Percentiles rank a stretch among this genome's conserved stretches.
Evolutionary conservation across 2,797 vertebrate species (phyloP).

Genomic region (Danio aesculapii): DNA sequence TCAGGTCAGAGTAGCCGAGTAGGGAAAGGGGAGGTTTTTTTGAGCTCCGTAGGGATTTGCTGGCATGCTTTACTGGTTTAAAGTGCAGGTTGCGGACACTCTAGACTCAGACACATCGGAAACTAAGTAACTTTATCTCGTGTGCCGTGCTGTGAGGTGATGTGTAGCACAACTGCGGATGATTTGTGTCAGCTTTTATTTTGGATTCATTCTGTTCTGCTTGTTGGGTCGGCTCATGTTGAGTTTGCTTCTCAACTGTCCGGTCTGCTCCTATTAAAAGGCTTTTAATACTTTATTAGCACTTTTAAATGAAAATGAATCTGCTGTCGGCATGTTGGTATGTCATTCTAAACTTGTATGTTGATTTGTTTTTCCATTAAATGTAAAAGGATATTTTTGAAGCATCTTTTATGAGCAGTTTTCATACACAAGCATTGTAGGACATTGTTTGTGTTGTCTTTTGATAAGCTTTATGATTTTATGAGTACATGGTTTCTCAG

Average conservation of each 20-base stretch:
- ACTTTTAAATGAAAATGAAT: constrained; percentile 9
- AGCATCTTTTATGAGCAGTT: not conserved
- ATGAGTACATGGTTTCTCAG: too few species aligned
- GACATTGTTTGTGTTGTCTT: too few species aligned
- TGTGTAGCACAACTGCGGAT: constrained; percentile 43
- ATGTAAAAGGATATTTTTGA: not conserved
- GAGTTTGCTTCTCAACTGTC: constrained; percentile 33
- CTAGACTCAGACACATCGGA: constrained; percentile 54
- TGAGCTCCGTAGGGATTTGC: constrained; percentile 32
- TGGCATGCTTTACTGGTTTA: constrained; percentile 50
- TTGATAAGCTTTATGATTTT: too few species aligned
- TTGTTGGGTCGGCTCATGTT: constrained; percentile 40
- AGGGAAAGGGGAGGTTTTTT: constrained; percentile 41
- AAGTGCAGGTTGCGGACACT: constrained; percentile 54
- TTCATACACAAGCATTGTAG: not conserved
- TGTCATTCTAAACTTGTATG: not conserved
- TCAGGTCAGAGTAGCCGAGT: constrained; percentile 30
- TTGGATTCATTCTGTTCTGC: constrained; percentile 36
- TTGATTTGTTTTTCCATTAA: not conserved
- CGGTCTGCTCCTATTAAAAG: constrained; percentile 32
- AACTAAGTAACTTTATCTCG: constrained; percentile 60
- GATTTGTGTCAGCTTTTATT: constrained; percentile 33
- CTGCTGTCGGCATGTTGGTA: not conserved
- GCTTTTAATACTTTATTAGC: constrained; percentile 34
- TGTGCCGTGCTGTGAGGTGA: constrained; percentile 47